Conservation (phyloP, 1,140 invertebrate genomes). For the Drosophila sucinea region DNA sequence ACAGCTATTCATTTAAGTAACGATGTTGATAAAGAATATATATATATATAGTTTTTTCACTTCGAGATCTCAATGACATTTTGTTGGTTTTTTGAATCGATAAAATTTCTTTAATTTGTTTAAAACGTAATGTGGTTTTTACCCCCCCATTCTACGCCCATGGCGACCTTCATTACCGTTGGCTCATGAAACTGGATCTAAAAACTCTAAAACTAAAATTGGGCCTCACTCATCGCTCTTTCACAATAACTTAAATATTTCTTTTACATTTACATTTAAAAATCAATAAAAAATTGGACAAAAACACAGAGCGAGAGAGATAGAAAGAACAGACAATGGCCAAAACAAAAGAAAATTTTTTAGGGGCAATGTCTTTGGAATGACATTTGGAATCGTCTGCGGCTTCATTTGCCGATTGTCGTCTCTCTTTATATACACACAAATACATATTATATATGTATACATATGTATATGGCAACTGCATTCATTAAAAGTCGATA, state of each 20-base stretch:
- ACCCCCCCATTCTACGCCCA: background rate
- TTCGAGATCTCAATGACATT: no score
- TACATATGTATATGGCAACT: slow-evolving; percentile 40
- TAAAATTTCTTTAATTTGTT: no score
- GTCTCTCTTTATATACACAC: no score
- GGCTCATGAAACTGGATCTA: background rate
- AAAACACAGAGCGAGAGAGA: background rate
- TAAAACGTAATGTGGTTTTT: no score
- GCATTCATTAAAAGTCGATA: slow-evolving; percentile 72
- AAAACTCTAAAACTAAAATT: background rate
- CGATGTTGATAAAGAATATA: no score
- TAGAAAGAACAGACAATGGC: slow-evolving; percentile 30
- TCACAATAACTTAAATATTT: slow-evolving; percentile 12
- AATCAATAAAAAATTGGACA: slow-evolving; percentile 45
- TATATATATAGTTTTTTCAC: no score
- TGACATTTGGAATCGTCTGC: slow-evolving; percentile 7
- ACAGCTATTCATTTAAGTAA: no score
- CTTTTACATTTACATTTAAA: slow-evolving; percentile 53
- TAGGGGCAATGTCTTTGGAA: slow-evolving; percentile 13
- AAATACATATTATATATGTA: background rate
- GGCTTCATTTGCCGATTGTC: slow-evolving; percentile 11
- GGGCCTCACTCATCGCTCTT: background rate
- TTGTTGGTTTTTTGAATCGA: no score
- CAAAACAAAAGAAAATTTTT: slow-evolving; percentile 10
- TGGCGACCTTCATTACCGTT: slow-evolving; percentile 3